Conservation (phyloP, 1,140 invertebrate species). For the Eriosoma lanigerum region DNA sequence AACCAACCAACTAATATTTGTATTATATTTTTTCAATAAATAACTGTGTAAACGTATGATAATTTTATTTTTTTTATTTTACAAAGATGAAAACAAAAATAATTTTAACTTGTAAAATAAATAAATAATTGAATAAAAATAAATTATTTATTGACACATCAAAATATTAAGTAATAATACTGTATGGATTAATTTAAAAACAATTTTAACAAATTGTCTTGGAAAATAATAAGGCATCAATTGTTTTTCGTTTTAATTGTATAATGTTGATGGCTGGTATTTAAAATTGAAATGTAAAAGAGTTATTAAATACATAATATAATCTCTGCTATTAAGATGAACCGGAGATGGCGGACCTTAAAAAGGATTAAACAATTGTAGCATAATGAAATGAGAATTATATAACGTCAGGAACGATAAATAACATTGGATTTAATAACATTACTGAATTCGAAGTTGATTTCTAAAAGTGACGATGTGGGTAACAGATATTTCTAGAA, state of each 20-base stretch:
- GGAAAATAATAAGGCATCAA: too few species aligned
- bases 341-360: constrained; percentile 5
- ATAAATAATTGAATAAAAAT: too few species aligned
- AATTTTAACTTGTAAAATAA: too few species aligned
- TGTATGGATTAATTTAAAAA: too few species aligned
- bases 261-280: neutral
- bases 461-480: neutral
- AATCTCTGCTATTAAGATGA: neutral
- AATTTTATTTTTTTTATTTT: too few species aligned
- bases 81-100: too few species aligned
- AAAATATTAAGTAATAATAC: too few species aligned
- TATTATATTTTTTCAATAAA: too few species aligned
- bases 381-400: neutral
- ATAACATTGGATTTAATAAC: neutral
- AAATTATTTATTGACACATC: too few species aligned
- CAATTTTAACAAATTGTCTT: too few species aligned
- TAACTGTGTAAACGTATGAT: too few species aligned
- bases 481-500: neutral
- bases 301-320: neutral
- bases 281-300: neutral
- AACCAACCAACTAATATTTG: too few species aligned
- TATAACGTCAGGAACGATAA: neutral
- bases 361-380: constrained; percentile 7
- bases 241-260: neutral
- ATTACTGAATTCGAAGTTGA: constrained; percentile 5